Evolutionary conservation across 2,797 vertebrate species (phyloP).

Genomic region (Astyanax mexicanus): DNA sequence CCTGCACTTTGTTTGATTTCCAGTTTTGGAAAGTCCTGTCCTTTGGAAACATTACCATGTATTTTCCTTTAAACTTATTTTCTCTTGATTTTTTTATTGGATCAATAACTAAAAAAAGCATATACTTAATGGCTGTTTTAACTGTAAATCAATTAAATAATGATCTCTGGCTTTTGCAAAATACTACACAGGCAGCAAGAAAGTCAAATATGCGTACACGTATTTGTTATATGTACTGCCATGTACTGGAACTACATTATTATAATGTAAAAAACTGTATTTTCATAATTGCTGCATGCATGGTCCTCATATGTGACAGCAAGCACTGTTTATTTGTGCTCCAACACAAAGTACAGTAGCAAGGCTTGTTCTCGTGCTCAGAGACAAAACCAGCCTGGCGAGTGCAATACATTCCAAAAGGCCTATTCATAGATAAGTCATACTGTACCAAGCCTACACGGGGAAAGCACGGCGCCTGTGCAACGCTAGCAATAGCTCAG

Average conservation of each 20-base stretch:
- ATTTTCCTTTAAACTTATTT: too few species aligned
- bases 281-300: not conserved
- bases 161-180: too few species aligned
- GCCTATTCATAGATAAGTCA: constrained; percentile 49
- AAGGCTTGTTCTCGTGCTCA: not conserved
- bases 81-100: too few species aligned
- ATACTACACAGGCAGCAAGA: not conserved
- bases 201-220: not conserved
- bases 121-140: too few species aligned
- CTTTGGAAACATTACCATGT: too few species aligned
- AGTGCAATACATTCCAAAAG: constrained; percentile 57
- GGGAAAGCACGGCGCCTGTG: constrained; percentile 36
- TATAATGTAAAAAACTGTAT: not conserved
- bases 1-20: too few species aligned
- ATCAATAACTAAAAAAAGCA: too few species aligned
- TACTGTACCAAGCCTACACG: constrained; percentile 48
- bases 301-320: not conserved
- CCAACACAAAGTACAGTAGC: not conserved
- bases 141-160: too few species aligned
- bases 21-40: too few species aligned
- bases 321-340: not conserved
- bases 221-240: not conserved
- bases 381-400: constrained; percentile 40
- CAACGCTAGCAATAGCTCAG: constrained; percentile 36
- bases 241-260: too few species aligned